Conservation (phyloP, 2,888 invertebrate genomes). For the Sarcophaga carnaria region DNA sequence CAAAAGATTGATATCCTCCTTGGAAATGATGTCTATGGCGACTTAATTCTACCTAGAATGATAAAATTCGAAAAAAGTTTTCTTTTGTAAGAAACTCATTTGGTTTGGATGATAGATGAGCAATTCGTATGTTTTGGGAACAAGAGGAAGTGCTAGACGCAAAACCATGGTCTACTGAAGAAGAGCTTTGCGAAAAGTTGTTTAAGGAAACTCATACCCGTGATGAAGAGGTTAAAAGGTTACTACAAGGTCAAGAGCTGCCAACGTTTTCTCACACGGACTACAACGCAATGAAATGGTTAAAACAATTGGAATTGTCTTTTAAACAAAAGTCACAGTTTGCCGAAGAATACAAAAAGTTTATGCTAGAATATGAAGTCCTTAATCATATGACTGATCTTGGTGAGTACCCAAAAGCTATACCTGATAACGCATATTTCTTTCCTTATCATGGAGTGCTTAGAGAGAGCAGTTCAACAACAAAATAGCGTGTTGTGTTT, state of each 20-base stretch:
- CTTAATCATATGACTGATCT: constrained; percentile 47
- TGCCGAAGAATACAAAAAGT: constrained; percentile 20
- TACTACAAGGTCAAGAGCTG: too few relatives aligned
- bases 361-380: constrained; percentile 17
- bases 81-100: constrained; percentile 45
- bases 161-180: constrained; percentile 10
- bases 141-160: constrained; percentile 34
- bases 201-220: too few relatives aligned
- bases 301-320: constrained; percentile 45
- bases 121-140: constrained; percentile 42
- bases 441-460: constrained; percentile 11
- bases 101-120: constrained; percentile 46
- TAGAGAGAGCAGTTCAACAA: too few relatives aligned
- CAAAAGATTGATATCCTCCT: background rate
- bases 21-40: constrained; percentile 30
- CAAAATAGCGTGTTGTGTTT: too few relatives aligned
- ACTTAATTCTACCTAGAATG: constrained; percentile 31
- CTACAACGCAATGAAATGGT: constrained; percentile 36
- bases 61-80: constrained; percentile 43
- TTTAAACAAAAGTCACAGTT: constrained; percentile 26
- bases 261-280: constrained; percentile 10
- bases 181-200: constrained; percentile 11
- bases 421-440: constrained; percentile 46
- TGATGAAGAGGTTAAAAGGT: too few relatives aligned
- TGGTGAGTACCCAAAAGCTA: constrained; percentile 47